These are phyloP conservation scores for Sebastes oblongus DNA, from an alignment of 2,797 vertebrate genomes.

Conservation along the genomic window DNA sequence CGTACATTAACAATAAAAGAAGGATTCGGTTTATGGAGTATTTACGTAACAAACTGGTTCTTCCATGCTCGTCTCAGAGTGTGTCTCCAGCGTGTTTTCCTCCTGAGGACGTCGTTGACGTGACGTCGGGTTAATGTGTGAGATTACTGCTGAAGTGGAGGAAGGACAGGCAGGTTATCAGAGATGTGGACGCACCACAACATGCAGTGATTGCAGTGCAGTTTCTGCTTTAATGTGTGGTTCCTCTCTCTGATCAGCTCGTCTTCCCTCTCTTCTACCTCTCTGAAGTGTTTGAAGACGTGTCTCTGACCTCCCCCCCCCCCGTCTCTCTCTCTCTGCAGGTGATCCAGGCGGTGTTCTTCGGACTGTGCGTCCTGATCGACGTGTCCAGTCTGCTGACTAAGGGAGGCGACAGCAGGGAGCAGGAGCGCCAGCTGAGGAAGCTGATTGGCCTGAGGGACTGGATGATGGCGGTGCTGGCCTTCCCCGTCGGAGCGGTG, in stretches of 20 bases:
- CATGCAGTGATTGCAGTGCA: neutral
- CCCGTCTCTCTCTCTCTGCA: conserved; percentile 51
- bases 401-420: conserved; percentile 89
- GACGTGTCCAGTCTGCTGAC: conserved; percentile 95
- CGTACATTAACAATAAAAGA: too few species aligned
- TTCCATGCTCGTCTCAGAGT: neutral
- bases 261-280: neutral
- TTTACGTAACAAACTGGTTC: neutral
- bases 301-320: neutral
- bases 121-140: neutral
- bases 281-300: neutral
- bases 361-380: conserved; percentile 94
- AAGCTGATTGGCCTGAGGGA: conserved; percentile 94
- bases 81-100: neutral
- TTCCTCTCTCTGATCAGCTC: too few species aligned
- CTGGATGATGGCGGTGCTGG: conserved; percentile 95
- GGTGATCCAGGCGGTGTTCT: conserved; percentile 98
- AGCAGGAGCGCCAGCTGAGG: conserved; percentile 93
- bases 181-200: neutral
- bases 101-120: neutral
- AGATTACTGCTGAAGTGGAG: neutral
- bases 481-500: conserved; percentile 96
- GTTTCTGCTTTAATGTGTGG: neutral
- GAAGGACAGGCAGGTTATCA: neutral
- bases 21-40: too few species aligned